Evolutionary conservation across 2,888 invertebrate species (phyloP).

Genomic region (Pyrochroa serraticornis): DNA sequence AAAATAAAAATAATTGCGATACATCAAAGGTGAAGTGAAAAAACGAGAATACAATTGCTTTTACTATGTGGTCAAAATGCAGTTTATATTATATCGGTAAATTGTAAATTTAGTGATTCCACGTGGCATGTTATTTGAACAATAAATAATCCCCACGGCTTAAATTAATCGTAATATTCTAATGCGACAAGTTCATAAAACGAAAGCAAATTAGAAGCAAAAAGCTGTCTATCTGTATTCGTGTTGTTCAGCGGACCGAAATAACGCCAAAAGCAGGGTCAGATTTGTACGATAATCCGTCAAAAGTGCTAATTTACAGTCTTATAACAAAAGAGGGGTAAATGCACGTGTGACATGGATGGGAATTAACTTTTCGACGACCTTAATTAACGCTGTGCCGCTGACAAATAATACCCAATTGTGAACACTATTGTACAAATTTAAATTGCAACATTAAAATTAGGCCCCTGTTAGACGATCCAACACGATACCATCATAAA

Average conservation of each 20-base stretch:
- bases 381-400: slow-evolving; percentile 22
- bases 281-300: slow-evolving; percentile 25
- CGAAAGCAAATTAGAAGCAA: slow-evolving; percentile 6
- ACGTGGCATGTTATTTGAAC: too few relatives aligned
- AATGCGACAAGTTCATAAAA: slow-evolving; percentile 18
- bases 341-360: slow-evolving; percentile 21
- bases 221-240: slow-evolving; percentile 12
- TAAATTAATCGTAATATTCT: slow-evolving; percentile 9
- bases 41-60: too few relatives aligned
- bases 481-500: too few relatives aligned
- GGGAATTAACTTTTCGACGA: slow-evolving; percentile 26
- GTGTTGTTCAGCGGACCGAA: slow-evolving; percentile 7
- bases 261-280: slow-evolving; percentile 18
- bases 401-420: slow-evolving; percentile 21
- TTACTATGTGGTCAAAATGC: too few relatives aligned
- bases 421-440: slow-evolving; percentile 8
- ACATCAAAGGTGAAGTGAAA: too few relatives aligned
- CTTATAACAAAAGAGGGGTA: slow-evolving; percentile 10
- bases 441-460: slow-evolving; percentile 8
- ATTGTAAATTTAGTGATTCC: neutral
- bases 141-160: slow-evolving; percentile 11
- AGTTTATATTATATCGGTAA: neutral
- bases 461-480: neutral
- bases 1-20: too few relatives aligned
- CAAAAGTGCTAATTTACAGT: slow-evolving; percentile 26